Evolutionary conservation across 2,113 vertebrate species (phyloP), one percentile per base, ranked within the genome.

Genomic region (Blennius ocellaris): DNA sequence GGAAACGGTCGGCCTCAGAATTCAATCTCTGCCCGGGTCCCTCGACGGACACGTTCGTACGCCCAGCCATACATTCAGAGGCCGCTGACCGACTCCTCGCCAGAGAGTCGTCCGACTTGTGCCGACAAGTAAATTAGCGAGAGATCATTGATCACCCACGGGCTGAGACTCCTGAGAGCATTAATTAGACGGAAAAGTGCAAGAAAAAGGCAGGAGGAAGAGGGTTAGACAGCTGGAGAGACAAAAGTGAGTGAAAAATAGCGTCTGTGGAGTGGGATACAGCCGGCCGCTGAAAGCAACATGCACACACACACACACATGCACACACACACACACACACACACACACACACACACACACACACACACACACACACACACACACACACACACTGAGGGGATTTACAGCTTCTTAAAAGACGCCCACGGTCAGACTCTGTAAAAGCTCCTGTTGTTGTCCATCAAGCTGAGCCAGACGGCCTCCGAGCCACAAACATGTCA

Each of bases 1-100:
- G 48, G 74, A 85, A 65, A 70, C 48, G 53, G 56, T 67, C 54
- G 12, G 65, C 69, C 70, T 77, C 68, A 74, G 80, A 83, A 86
- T 84, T 80, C 83, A 85, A 89, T 89, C 81, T 78, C 81, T 74
- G 69, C 72, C 17, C 81, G 76, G 73, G 84, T 86, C 81, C 59
- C 73, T 57, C 11, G 48, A 73, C 76, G 43, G 65, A 61, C 66
- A 80, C 16, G 75, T 76, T 81, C 76, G 76, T 80, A 16, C 44
- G 43, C 39, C 17, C 63, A 11, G 8, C 10, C 44, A 55, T 59
- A 70, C 68, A 63, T 70, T 69, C 51, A 41, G 53, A 58, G 53
- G 51, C 36, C 7, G 1, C 38, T 1, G 49, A 30, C 15, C 56
- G 11, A 11, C 74, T 9, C n/a, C 63, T 50, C 56, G 6, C 64